These are phyloP conservation scores for Mnemiopsis leidyi DNA, from an alignment of 37 sponge, comb jelly and placozoan species.

Conservation along the genomic window DNA sequence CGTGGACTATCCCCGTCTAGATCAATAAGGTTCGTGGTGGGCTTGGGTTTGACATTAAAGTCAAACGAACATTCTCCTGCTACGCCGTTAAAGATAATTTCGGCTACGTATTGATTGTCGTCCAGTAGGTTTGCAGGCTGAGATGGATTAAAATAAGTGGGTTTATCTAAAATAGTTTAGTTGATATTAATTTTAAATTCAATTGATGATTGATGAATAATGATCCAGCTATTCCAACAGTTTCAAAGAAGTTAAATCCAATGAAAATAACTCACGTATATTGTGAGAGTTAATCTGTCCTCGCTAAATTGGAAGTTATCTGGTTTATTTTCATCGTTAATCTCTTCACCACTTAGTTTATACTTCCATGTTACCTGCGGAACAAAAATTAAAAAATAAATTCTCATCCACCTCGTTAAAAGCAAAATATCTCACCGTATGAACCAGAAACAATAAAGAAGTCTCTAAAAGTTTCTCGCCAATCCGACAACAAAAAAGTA, in stretches of 20 bases:
- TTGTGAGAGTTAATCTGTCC: neutral
- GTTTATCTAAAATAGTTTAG: too few species aligned
- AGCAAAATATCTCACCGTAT: too few species aligned
- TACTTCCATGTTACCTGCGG: neutral
- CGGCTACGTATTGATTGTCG: neutral
- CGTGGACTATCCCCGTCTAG: neutral
- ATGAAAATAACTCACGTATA: conserved; percentile 29
- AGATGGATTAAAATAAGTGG: neutral
- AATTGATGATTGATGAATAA: too few species aligned
- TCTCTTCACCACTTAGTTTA: neutral
- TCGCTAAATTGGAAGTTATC: neutral
- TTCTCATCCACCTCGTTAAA: too few species aligned
- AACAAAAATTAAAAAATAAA: too few species aligned
- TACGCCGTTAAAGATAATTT: neutral
- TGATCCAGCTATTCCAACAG: too few species aligned
- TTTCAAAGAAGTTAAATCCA: too few species aligned
- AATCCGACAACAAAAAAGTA: too few species aligned
- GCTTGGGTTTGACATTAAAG: neutral
- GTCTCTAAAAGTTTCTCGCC: too few species aligned
- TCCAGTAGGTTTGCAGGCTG: conserved; percentile 15
- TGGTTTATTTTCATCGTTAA: neutral
- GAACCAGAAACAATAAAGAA: too few species aligned
- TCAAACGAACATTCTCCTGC: neutral
- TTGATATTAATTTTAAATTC: too few species aligned
- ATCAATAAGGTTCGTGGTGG: neutral